These are phyloP conservation scores for Sporophila hypoxantha DNA, from an alignment of 2,113 vertebrate genomes.

Conservation along the genomic window DNA sequence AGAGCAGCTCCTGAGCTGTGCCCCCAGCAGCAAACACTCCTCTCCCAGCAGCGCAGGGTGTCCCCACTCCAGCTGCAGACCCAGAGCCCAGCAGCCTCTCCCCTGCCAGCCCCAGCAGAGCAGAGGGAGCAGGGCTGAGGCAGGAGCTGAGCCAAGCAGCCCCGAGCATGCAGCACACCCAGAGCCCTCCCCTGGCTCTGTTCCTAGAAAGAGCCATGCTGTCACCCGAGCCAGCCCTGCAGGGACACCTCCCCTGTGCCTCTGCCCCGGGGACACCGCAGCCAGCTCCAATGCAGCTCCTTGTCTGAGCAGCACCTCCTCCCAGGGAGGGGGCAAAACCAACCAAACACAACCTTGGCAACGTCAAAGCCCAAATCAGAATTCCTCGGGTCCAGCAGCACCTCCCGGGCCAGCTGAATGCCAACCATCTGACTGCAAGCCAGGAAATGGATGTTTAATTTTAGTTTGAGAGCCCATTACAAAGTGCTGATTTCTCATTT, in stretches of 20 bases:
- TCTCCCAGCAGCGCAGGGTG: rapidly evolving
- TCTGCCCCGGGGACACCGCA: rapidly evolving
- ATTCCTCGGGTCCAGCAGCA: not conserved
- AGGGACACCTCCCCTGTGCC: rapidly evolving
- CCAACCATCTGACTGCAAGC: not conserved
- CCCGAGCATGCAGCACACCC: rapidly evolving
- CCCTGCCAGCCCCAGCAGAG: no score
- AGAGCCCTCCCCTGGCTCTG: rapidly evolving
- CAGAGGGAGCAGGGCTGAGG: not conserved
- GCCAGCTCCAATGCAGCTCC: not conserved
- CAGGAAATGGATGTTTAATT: conserved; percentile 5
- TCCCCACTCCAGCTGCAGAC: not conserved
- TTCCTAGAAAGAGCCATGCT: not conserved
- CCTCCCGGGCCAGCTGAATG: not conserved
- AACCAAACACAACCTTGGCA: not conserved
- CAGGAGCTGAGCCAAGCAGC: not conserved
- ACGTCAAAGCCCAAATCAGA: not conserved
- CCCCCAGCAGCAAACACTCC: not conserved
- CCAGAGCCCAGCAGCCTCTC: not conserved
- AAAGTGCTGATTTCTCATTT: conserved; percentile 35
- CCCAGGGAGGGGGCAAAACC: not conserved
- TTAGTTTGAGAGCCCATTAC: conserved; percentile 9
- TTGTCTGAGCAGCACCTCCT: rapidly evolving
- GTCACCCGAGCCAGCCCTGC: not conserved
- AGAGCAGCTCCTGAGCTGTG: not conserved